Evolutionary conservation across 35 echinoderm and acorn worm genomes (phyloP), one percentile per base, ranked within the genome.

Genomic region (Nesometra sesokonis): DNA sequence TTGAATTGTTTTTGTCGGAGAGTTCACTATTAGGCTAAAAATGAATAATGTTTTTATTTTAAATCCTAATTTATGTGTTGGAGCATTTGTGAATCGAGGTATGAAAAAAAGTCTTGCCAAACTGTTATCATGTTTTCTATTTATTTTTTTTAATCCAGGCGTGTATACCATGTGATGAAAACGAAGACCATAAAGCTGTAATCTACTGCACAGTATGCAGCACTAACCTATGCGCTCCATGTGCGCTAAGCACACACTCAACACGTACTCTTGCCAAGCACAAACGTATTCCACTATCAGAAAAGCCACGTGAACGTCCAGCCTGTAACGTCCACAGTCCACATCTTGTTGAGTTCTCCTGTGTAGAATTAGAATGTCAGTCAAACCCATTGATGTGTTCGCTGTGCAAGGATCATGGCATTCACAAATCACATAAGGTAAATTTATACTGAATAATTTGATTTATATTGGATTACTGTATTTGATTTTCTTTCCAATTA

Each of bases 151-250:
- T 27, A 67, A n/a, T n/a, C n/a, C 33, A 57, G 47, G 0, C 36
- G 0, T 88, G 81, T 17, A 89, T 93, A 30, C 94, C 85, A 0
- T 97, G 94, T 88, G 94, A 97, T 84, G 94, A 97, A 52, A 91
- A 97, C 79, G 94, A 97, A 77, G 82, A 88, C 23, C 94, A 97
- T 38, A 38, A 86, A 15, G 94, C 94, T 19, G 86, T 86, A 4
- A 87, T 97, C 84, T 97, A 92, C 83, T 97, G 94, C 36, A 93
- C 91, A 0, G 94, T 97, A 19, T 97, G 94, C 82, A 93, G 86
- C 34, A 97, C 94, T 76, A 88, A 97, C 84, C 91, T 97, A 2
- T 97, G 94, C 15, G 81, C 81, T 32, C 46, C 29, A 19, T 97
- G 94, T 77, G 84, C 94, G 27, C 33, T 82, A 31, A 29, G 77